phyloP scores from a whole-genome alignment of 2,888 invertebrate genomes.

The Athetis lepigone region DNA sequence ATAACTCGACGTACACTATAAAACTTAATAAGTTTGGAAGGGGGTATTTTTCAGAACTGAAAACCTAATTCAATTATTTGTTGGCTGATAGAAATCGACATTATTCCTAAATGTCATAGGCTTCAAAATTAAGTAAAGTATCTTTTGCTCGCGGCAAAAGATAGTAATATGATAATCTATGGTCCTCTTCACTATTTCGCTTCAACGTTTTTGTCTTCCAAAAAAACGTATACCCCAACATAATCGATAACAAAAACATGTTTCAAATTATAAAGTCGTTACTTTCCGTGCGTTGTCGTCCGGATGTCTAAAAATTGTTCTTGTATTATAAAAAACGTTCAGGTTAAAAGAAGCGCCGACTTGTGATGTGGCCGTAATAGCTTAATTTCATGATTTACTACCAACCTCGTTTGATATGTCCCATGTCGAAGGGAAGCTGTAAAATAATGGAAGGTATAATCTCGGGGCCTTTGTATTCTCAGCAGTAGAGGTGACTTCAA shows the following conservation, averaged over 20 bases:
- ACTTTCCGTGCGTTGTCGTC: slow-evolving; percentile 59
- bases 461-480: slow-evolving; percentile 46
- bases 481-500: slow-evolving; percentile 51
- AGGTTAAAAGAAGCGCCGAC: slow-evolving; percentile 66
- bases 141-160: too few species aligned
- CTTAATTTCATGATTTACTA: slow-evolving; percentile 80
- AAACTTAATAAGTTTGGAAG: too few species aligned
- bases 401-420: slow-evolving; percentile 67
- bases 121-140: too few species aligned
- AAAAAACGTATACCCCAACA: slow-evolving; percentile 38
- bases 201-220: not conserved
- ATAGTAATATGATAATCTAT: too few species aligned
- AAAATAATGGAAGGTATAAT: slow-evolving; percentile 62
- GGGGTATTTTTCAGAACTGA: too few species aligned
- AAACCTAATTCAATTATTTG: too few species aligned
- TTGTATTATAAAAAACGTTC: slow-evolving; percentile 69
- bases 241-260: slow-evolving; percentile 67
- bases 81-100: too few species aligned
- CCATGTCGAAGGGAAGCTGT: slow-evolving; percentile 66
- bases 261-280: slow-evolving; percentile 68
- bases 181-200: not conserved
- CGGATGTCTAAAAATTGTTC: slow-evolving; percentile 76
- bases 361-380: slow-evolving; percentile 73
- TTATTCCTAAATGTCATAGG: too few species aligned
- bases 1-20: too few species aligned